Base-by-base conservation (phyloP, 2,797 vertebrate species). In the Pseudochirops corinnae region DNA sequence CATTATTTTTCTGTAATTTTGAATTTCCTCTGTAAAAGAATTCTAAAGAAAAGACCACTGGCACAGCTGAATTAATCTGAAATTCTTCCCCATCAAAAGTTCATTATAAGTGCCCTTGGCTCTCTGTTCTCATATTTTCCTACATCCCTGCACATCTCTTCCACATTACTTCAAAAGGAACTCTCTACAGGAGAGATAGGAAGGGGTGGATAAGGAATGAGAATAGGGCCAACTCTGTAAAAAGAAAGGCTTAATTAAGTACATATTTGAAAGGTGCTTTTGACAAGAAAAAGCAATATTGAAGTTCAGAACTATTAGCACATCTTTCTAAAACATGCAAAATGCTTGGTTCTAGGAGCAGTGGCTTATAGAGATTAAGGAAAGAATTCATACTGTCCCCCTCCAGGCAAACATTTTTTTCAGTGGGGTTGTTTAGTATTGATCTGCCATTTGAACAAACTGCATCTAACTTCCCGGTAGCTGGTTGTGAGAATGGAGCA, bases 191-290 rank as follows among this genome's bases (percentile, higher is more conserved):
- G 95, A 93, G 95, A 97, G 96, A 94, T 16, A 94, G 96, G 82
- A 96, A 92, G 95, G 28, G 26, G 95, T 95, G 93, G 92, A 56
- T 52, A 55, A 82, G n/a, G 93, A 93, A 96, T 97, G 96, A 93
- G 94, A 96, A 96, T 21, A 31, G 60, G 96, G 95, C 94, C 96
- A 98, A 96, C 96, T 96, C 91, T 96, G 95, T 96, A 96, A 98
- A 98, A 97, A 97, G 95, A 96, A 95, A 97, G 91, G 95, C 96
- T 98, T 98, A 98, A 98, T 98, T 98, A 98, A 98, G 97, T 97
- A 97, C 96, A 98, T 97, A 98, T 98, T 98, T 98, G 97, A 97
- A 98, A 95, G 96, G 93, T 96, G 93, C 33, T 92, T 98, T 93
- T 97, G 96, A 97, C 96, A 97, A 96, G 82, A 96, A 96, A 98